Conservation (phyloP, 2,113 vertebrate species). For the Merops nubicus region DNA sequence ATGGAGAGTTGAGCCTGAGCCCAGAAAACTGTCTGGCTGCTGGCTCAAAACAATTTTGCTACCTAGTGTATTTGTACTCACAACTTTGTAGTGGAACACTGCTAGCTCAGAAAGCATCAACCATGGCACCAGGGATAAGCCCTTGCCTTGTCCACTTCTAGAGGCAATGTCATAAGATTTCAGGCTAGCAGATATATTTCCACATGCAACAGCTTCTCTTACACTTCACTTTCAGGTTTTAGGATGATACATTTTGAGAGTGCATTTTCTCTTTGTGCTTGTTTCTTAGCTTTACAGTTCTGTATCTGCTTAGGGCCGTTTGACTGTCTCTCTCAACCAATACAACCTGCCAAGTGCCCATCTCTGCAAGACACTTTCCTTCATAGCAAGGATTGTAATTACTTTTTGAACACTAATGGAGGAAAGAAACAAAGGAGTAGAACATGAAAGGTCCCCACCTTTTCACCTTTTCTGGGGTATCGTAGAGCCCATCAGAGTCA, state of each 20-base stretch:
- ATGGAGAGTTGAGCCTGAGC: neutral
- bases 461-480: constrained; percentile 68
- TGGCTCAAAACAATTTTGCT: neutral
- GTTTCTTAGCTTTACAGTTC: neutral
- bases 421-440: neutral
- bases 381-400: neutral
- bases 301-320: neutral
- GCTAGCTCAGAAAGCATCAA: neutral
- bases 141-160: neutral
- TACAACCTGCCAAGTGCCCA: neutral
- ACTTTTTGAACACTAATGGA: neutral
- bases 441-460: constrained; percentile 72
- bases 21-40: neutral
- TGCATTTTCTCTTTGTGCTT: neutral
- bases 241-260: neutral
- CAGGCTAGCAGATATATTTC: neutral
- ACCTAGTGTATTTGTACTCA: neutral
- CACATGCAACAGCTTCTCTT: neutral
- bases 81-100: neutral
- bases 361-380: neutral
- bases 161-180: neutral
- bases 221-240: neutral
- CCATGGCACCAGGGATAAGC: neutral
- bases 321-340: neutral
- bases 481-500: constrained; percentile 86